A percentile compares a stretch with the other conserved stretches of the same genome.
Conservation (phyloP, 2,113 vertebrate species). For the Nesogale talazaci region DNA sequence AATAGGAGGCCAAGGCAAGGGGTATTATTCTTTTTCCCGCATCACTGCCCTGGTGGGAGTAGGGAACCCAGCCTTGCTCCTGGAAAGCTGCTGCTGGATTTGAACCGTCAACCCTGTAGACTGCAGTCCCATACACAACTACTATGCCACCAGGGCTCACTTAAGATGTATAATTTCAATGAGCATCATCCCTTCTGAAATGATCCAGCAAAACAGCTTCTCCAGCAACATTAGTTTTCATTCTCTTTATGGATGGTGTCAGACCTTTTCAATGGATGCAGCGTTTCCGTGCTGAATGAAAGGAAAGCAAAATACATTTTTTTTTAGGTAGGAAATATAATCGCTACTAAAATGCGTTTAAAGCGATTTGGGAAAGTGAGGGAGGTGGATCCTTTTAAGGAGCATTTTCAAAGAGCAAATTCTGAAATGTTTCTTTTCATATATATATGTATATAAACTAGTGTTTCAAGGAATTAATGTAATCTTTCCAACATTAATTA, state of each 20-base stretch:
- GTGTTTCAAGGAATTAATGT: background rate
- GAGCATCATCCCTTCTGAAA: slow-evolving; percentile 66
- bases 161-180: no score
- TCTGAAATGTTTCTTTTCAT: background rate
- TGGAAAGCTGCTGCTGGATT: no score
- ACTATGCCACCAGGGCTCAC: no score
- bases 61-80: no score
- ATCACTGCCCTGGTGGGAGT: no score
- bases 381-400: background rate
- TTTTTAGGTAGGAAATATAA: slow-evolving; percentile 21
- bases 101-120: no score
- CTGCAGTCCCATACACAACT: no score
- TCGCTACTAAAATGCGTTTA: background rate
- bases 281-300: slow-evolving; percentile 17
- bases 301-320: background rate
- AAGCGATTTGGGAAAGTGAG: background rate
- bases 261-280: slow-evolving; percentile 59
- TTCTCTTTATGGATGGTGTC: slow-evolving; percentile 70
- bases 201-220: slow-evolving; percentile 70
- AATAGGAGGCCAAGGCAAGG: slow-evolving; percentile 73
- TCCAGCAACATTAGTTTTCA: slow-evolving; percentile 68
- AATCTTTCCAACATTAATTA: slow-evolving; percentile 27
- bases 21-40: no score
- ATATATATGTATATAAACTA: no score
- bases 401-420: slow-evolving; percentile 13